phyloP scores from a whole-genome alignment of 2,888 invertebrate species.

The Habroteleia sp. region DNA sequence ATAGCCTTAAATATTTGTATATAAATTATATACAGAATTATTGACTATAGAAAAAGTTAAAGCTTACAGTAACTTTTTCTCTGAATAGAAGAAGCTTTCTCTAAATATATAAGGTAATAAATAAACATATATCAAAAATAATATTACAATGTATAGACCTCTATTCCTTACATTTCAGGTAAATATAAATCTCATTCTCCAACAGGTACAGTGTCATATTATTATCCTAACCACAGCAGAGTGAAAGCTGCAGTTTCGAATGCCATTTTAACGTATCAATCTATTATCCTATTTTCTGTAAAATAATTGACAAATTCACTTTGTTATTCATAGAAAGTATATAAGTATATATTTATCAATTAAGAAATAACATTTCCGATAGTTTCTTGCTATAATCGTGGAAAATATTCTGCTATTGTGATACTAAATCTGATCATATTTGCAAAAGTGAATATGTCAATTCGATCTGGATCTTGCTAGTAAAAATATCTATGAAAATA shows the following conservation, averaged over 20 bases:
- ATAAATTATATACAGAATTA: too few relatives aligned
- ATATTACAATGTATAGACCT: not conserved
- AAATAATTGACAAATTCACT: slow-evolving; percentile 60
- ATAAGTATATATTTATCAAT: slow-evolving; percentile 25
- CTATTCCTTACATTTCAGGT: not conserved
- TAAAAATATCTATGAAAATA: slow-evolving; percentile 59
- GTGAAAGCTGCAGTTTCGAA: slow-evolving; percentile 29
- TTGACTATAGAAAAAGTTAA: too few relatives aligned
- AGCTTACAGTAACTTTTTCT: too few relatives aligned
- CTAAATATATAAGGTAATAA: too few relatives aligned
- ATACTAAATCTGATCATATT: slow-evolving; percentile 12
- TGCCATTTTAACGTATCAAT: slow-evolving; percentile 21
- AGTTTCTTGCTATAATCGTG: slow-evolving; percentile 27
- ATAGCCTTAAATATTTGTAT: too few relatives aligned
- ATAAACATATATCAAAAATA: too few relatives aligned
- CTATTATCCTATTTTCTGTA: slow-evolving; percentile 47
- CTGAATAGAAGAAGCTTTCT: too few relatives aligned
- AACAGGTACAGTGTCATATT: slow-evolving; percentile 46
- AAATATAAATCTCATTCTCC: slow-evolving; percentile 20
- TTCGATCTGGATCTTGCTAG: slow-evolving; percentile 24
- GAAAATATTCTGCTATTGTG: slow-evolving; percentile 26
- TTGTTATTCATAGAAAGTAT: slow-evolving; percentile 30
- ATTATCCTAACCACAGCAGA: slow-evolving; percentile 35
- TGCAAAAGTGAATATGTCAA: slow-evolving; percentile 58
- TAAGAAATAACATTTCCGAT: slow-evolving; percentile 11